Conservation (phyloP, 2,888 invertebrate species). For the Nezara viridula region DNA sequence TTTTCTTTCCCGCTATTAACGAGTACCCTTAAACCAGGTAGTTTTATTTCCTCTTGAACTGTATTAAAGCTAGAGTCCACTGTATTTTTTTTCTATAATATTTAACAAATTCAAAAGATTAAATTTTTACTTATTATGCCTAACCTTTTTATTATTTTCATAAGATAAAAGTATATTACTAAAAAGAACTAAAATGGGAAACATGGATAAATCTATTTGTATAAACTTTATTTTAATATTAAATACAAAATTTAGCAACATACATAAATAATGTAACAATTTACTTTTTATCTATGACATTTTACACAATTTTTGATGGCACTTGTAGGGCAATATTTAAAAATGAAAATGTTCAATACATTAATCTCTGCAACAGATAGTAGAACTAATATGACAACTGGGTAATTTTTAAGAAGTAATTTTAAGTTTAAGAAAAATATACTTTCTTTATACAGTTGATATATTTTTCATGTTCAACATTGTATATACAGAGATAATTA, state of each 20-base stretch:
- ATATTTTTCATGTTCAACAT: background rate
- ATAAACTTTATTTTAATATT: slow-evolving; percentile 4
- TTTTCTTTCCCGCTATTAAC: too few species aligned
- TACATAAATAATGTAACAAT: slow-evolving; percentile 17
- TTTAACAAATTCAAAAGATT: too few species aligned
- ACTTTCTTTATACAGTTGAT: background rate
- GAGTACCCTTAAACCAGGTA: too few species aligned
- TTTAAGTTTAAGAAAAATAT: background rate
- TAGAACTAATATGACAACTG: background rate
- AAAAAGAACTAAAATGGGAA: background rate
- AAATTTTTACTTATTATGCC: too few species aligned
- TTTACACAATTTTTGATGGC: background rate
- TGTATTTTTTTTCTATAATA: too few species aligned
- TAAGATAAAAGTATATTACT: too few species aligned
- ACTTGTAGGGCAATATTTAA: background rate
- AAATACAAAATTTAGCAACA: slow-evolving; percentile 7
- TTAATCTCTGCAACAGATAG: background rate
- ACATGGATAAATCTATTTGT: background rate
- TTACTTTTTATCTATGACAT: background rate
- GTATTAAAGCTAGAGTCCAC: too few species aligned
- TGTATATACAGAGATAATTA: background rate
- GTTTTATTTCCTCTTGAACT: too few species aligned
- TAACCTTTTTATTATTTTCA: too few species aligned
- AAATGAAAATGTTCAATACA: background rate
- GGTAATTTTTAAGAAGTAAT: background rate